Evolutionary conservation across 2,888 invertebrate genomes (phyloP).

Genomic region (Eupithecia subumbrata): DNA sequence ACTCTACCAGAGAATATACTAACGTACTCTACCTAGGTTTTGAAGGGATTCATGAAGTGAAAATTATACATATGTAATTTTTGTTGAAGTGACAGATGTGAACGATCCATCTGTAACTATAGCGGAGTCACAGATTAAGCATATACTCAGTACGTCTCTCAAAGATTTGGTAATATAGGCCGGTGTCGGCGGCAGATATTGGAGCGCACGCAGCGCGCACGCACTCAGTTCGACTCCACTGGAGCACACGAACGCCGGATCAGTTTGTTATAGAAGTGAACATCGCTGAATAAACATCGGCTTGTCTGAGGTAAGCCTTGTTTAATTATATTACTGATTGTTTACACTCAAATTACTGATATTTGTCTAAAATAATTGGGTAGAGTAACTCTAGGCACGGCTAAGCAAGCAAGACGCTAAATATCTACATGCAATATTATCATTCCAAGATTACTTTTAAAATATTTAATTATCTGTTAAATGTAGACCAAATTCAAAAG

Average conservation of each 20-base stretch:
- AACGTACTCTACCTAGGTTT: too few relatives aligned
- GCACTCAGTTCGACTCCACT: conserved; percentile 29
- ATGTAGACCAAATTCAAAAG: neutral
- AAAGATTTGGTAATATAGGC: conserved; percentile 18
- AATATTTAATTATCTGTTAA: neutral
- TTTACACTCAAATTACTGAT: conserved; percentile 1
- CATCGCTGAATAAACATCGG: conserved; percentile 30
- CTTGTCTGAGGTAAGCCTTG: conserved; percentile 31
- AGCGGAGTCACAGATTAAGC: neutral
- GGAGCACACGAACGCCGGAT: conserved; percentile 21
- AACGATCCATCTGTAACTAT: neutral
- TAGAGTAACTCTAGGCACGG: neutral
- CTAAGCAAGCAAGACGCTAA: neutral
- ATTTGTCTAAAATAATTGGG: neutral
- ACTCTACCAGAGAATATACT: too few relatives aligned
- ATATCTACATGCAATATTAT: neutral
- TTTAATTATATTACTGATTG: conserved; percentile 17
- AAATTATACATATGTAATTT: too few relatives aligned
- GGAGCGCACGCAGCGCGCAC: conserved; percentile 35
- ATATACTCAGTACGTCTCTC: neutral
- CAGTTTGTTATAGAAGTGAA: conserved; percentile 13
- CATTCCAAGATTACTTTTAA: neutral
- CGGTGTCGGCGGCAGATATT: conserved; percentile 11
- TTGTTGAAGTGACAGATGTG: too few relatives aligned
- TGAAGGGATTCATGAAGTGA: too few relatives aligned